These are phyloP conservation scores for Meliscaeva auricollis DNA, from an alignment of 2,888 invertebrate species.

Conservation along the genomic window DNA sequence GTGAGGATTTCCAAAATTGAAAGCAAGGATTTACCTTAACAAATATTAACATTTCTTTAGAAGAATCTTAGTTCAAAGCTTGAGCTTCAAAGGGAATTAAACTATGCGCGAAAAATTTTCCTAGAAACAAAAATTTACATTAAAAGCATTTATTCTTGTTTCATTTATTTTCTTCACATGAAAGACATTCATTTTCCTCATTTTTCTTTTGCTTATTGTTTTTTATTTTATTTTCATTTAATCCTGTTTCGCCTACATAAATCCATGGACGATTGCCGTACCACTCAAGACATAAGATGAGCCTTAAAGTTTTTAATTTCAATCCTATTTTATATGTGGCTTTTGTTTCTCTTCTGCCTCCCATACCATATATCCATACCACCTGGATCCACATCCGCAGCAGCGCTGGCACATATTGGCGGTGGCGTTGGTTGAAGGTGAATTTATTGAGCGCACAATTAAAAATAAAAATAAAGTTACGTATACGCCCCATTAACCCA, in stretches of 20 bases:
- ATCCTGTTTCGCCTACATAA: too few relatives aligned
- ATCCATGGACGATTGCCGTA: background rate
- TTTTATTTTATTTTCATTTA: background rate
- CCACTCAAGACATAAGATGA: background rate
- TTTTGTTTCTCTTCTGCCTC: too few relatives aligned
- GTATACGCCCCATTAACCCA: slow-evolving; percentile 35
- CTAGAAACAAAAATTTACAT: background rate
- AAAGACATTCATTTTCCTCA: background rate
- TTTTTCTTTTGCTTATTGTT: background rate
- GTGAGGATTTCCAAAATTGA: too few relatives aligned
- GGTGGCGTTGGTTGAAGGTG: slow-evolving; percentile 13
- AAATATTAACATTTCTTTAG: background rate
- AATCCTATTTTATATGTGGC: background rate
- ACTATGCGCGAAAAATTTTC: background rate
- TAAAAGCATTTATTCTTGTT: background rate
- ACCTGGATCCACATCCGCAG: background rate
- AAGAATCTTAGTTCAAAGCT: background rate
- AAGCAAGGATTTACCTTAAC: background rate
- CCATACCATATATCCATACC: background rate
- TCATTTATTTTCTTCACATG: background rate
- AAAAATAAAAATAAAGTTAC: slow-evolving; percentile 34
- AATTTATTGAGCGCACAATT: slow-evolving; percentile 28
- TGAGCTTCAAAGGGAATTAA: background rate
- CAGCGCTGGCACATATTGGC: background rate
- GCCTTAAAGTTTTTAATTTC: background rate